Conservation (phyloP, 2,888 invertebrate genomes). For the Calliphora vomitoria region DNA sequence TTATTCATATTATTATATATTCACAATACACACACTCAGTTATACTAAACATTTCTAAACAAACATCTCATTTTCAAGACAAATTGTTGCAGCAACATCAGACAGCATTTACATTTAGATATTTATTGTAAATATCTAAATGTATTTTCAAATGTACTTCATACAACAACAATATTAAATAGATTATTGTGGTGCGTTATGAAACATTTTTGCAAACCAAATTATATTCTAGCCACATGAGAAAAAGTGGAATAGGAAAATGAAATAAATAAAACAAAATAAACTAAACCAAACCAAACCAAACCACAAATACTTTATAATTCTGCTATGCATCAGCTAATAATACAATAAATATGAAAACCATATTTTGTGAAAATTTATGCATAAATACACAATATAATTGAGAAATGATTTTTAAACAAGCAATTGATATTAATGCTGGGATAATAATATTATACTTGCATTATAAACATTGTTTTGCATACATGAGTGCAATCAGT, state of each 20-base stretch:
- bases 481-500: neutral
- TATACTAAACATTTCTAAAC: no score
- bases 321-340: conserved; percentile 1
- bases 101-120: neutral
- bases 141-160: neutral
- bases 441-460: neutral
- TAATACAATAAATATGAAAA: neutral
- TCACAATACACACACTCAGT: neutral
- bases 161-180: neutral
- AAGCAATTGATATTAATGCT: conserved; percentile 4
- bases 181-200: conserved; percentile 11
- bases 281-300: neutral
- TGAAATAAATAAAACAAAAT: neutral
- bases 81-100: conserved; percentile 21
- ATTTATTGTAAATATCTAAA: conserved; percentile 5
- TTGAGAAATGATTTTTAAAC: neutral
- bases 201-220: conserved; percentile 2
- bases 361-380: neutral
- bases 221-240: neutral
- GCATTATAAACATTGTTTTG: neutral
- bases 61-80: conserved; percentile 11
- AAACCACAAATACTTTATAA: neutral
- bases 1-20: conserved; percentile 19
- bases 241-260: neutral
- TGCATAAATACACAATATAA: neutral